Evolutionary conservation across 1,140 invertebrate species (phyloP), one percentile per base, ranked within the genome.

Genomic region (Planococcus citri): DNA sequence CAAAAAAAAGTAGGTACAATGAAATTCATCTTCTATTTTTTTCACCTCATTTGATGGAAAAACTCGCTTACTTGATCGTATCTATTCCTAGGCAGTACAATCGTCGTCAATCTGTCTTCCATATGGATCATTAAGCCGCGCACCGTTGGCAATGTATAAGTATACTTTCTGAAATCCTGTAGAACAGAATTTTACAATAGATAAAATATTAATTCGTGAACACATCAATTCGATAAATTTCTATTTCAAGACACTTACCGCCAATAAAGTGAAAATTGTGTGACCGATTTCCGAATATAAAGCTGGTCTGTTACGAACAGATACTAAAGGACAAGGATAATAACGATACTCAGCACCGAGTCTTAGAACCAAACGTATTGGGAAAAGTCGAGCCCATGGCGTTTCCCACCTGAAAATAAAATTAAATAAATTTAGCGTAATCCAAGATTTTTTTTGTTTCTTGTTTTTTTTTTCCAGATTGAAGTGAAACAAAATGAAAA

Each of bases 241-340:
- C 58, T 22, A 29, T 33, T 29, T 38, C n/a, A 37, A 20, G 29
- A 67, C 29, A 80, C 81, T 80, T 76, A 85, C 83, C 4, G 90
- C 90, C 69, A 94, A 78, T 38, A 94, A 82, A 80, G 92, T 94
- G 80, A 94, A 92, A 64, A 95, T 92, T 9, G 92, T 94, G 74
- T 94, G 90, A 12, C 91, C 91, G 70, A 94, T 90, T 80, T 95
- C 91, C 61, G 85, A 89, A 77, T 90, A 95, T 1, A 93, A 88
- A 0, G 91, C 86, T 70, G 91, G 88, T 17, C 92, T 78, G 75
- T 87, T 83, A 21, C 89, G 81, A 22, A 89, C 84, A n/a, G 90
- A 92, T 25, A 94, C 85, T 27, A 94, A 77, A 0, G 91, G 89
- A 77, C 88, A 90, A 1, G 92, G 92, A 80, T 94, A 95, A 77